A percentile compares a stretch with the other conserved stretches of the same genome.
Conservation (phyloP, 2,888 invertebrate genomes). For the Tromatobia lineatoria region DNA sequence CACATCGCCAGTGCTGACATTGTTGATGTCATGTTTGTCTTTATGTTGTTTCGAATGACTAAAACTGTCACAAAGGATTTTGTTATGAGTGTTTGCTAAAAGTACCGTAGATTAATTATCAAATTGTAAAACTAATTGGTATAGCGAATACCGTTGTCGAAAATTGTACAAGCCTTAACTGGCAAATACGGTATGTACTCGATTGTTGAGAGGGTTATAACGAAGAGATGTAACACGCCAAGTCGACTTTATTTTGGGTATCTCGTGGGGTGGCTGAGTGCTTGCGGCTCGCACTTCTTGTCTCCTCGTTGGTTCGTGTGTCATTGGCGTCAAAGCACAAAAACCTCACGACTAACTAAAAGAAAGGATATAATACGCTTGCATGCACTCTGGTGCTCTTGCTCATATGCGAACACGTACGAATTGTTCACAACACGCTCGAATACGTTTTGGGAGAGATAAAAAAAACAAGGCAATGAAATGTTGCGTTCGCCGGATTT, state of each 20-base stretch:
- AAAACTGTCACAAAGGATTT: no score
- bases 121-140: not conserved
- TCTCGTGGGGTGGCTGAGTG: constrained; percentile 74
- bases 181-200: not conserved
- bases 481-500: not conserved
- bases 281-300: constrained; percentile 35
- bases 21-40: no score
- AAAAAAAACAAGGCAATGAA: constrained; percentile 9
- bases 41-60: no score
- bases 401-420: not conserved
- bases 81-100: not conserved
- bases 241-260: constrained; percentile 81
- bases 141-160: not conserved
- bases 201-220: constrained; percentile 21
- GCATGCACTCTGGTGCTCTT: constrained; percentile 24
- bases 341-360: constrained; percentile 48
- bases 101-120: not conserved
- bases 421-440: constrained; percentile 36
- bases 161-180: not conserved
- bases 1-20: no score
- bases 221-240: constrained; percentile 38
- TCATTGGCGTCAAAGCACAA: constrained; percentile 64
- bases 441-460: constrained; percentile 16
- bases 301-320: constrained; percentile 45
- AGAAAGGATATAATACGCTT: constrained; percentile 9